phyloP scores from a whole-genome alignment of 1,140 invertebrate species.

The Drosophila nebulosa region DNA sequence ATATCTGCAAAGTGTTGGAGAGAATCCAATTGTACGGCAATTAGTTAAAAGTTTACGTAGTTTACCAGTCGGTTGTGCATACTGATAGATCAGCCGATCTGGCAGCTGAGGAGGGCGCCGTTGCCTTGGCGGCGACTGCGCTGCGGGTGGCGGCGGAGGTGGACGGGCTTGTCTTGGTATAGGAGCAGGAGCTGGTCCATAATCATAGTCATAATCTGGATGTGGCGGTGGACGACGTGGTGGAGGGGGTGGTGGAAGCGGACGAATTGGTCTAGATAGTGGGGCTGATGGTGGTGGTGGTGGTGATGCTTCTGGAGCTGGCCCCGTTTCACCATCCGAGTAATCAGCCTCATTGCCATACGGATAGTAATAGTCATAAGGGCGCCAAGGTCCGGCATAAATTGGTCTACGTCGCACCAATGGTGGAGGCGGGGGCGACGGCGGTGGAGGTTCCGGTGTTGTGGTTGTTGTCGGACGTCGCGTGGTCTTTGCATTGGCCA shows the following conservation, averaged over 20 bases:
- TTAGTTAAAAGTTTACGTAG: constrained; percentile 75
- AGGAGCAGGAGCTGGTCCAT: background rate
- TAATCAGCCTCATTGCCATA: constrained; percentile 58
- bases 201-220: background rate
- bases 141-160: constrained; percentile 5
- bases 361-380: background rate
- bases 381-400: background rate
- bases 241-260: background rate
- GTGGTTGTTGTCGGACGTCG: constrained; percentile 14
- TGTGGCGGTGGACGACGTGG: constrained; percentile 8
- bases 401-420: background rate
- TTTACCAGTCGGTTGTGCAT: constrained; percentile 75
- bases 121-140: constrained; percentile 5
- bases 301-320: constrained; percentile 11
- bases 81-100: constrained; percentile 68
- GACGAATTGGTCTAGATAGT: background rate
- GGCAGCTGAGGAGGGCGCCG: constrained; percentile 40
- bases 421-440: constrained; percentile 11
- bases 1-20: constrained; percentile 79
- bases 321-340: constrained; percentile 13
- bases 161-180: constrained; percentile 10
- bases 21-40: constrained; percentile 78
- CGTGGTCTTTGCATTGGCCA: constrained; percentile 16
- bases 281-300: constrained; percentile 8
- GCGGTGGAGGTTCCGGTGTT: constrained; percentile 5